Conservation (phyloP, 1,140 invertebrate species). For the Drosophila tropicalis region DNA sequence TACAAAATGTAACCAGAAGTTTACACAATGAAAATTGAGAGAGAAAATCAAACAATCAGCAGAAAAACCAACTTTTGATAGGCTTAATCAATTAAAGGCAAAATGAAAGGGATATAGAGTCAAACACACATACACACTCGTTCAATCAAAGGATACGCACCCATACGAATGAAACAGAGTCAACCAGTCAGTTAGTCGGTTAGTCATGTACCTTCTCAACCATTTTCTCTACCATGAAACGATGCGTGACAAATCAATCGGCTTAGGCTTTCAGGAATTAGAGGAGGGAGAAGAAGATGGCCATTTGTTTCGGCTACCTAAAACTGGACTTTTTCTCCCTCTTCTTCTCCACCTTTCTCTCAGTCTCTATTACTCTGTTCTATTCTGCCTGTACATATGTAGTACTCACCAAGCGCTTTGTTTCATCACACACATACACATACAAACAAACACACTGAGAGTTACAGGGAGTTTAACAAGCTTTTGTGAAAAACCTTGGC, state of each 20-base stretch:
- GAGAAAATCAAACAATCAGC: constrained; percentile 37
- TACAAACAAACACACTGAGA: neutral
- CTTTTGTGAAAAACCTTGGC: constrained; percentile 30
- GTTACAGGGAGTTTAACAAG: constrained; percentile 27
- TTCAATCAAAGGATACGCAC: constrained; percentile 48
- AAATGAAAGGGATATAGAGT: neutral
- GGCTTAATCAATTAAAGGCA: constrained; percentile 76
- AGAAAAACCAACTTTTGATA: constrained; percentile 56
- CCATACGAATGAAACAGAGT: constrained; percentile 15
- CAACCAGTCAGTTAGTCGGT: constrained; percentile 48
- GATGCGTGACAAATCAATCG: constrained; percentile 80
- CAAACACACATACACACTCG: neutral
- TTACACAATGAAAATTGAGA: constrained; percentile 22
- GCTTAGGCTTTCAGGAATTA: constrained; percentile 60
- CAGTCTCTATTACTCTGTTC: neutral
- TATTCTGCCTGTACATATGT: constrained; percentile 43
- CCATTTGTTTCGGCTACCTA: constrained; percentile 12
- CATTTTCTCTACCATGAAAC: constrained; percentile 50
- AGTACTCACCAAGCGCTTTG: constrained; percentile 43
- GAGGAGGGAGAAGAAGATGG: neutral
- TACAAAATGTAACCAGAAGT: constrained; percentile 16
- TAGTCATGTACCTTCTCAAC: neutral
- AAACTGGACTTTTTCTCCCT: neutral
- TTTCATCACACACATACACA: constrained; percentile 33
- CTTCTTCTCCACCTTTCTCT: neutral